Evolutionary conservation across 2,797 vertebrate genomes (phyloP), one percentile per base, ranked within the genome.

Genomic region (Yasuhikotakia modesta): DNA sequence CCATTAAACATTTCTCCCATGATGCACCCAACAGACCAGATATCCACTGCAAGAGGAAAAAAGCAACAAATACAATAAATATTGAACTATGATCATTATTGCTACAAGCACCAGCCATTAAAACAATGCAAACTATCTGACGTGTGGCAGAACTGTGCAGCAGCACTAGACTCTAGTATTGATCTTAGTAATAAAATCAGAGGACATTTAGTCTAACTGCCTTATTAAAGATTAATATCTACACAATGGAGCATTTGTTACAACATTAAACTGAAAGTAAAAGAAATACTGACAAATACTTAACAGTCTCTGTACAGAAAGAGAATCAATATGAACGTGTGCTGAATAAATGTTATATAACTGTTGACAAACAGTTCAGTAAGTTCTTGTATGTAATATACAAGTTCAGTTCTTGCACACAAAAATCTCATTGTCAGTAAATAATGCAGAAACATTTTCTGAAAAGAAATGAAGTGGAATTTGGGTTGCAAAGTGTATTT

Each of bases 1-100:
- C 96, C 97, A 0, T 95, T 98, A 88, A 97, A 93, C 97, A 99
- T 98, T 90, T 99, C 97, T 58, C 95, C 97, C 96, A 99, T 98
- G 91, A 99, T 98, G 66, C 97, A 99, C 79, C 96, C 97, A 70
- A 98, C 95, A 61, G 97, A 98, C 97, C 97, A 98, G 90, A 99
- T 95, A 88, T 99, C 97, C 93, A 99, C 97, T 99, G 89, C 84
- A 87, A 72, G 79, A 82, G 85, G 87, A 76, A 82, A 69, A 39
- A 85, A 70, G n/a, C 50, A 84, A 78, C 17, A 64, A 71, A 45
- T 17, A 32, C 11, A 43, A 19, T 19, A 71, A 66, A 61, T 66
- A 82, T 46, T 24, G 16, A 50, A 30, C 3, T 19, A 70, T 35
- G 21, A 77, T 10, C 39, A 43, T 70, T 0, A 30, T 19, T 65